A percentile compares a stretch with the other conserved stretches of the same genome.
These are phyloP conservation scores for Drosophila rhopaloa DNA, from an alignment of 1,140 invertebrate genomes.

Conservation along the genomic window DNA sequence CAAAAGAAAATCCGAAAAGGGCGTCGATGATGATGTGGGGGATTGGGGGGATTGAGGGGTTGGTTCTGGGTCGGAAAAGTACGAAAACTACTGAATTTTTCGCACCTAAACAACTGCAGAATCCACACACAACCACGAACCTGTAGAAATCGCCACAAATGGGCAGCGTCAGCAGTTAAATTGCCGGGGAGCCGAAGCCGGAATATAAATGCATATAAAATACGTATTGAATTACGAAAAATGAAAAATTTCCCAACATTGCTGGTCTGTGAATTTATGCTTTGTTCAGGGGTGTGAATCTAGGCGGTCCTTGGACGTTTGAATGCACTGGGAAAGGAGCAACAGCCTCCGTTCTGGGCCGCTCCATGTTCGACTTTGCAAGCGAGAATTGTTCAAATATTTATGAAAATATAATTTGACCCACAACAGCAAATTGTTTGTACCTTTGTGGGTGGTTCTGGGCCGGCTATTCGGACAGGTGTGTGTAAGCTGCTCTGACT, in stretches of 20 bases:
- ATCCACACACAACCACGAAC: constrained; percentile 22
- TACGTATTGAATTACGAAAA: constrained; percentile 67
- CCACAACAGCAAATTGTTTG: constrained; percentile 42
- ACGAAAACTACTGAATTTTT: constrained; percentile 40
- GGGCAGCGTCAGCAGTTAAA: constrained; percentile 55
- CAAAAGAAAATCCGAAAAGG: constrained; percentile 50
- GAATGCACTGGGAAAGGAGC: constrained; percentile 67
- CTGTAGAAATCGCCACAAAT: constrained; percentile 4
- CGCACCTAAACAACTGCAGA: constrained; percentile 71
- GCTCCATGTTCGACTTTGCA: constrained; percentile 8
- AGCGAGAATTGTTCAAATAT: constrained; percentile 67
- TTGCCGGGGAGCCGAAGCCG: constrained; percentile 32
- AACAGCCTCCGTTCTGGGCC: constrained; percentile 29
- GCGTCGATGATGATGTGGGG: constrained; percentile 10
- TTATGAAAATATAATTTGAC: constrained; percentile 82
- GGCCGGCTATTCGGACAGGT: constrained; percentile 11
- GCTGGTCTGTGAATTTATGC: constrained; percentile 9
- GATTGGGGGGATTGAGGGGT: constrained; percentile 1
- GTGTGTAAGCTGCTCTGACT: constrained; percentile 67
- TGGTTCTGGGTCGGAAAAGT: constrained; percentile 10
- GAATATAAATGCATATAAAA: constrained; percentile 48
- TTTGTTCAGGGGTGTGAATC: background rate
- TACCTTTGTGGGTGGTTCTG: constrained; percentile 26
- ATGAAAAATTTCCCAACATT: constrained; percentile 52
- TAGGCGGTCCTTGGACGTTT: constrained; percentile 12